Percentiles rank a stretch among this genome's conserved stretches.
These are phyloP conservation scores for Meliscaeva auricollis DNA, from an alignment of 2,888 invertebrate species.

Conservation along the genomic window DNA sequence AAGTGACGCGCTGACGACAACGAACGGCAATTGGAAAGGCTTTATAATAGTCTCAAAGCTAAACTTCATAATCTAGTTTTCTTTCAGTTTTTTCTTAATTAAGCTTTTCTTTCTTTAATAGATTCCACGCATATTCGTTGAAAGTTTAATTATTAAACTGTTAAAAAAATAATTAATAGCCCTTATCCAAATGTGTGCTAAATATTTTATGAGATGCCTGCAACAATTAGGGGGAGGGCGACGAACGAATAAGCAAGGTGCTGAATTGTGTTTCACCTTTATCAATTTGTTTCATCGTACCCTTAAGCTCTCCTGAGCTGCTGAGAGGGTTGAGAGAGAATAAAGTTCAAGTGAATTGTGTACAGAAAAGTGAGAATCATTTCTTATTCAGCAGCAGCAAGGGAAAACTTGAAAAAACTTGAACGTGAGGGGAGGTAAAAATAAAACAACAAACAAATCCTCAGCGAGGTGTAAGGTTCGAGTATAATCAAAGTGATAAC, in stretches of 20 bases:
- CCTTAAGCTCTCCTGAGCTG: neutral
- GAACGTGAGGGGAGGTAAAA: neutral
- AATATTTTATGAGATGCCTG: conserved; percentile 26
- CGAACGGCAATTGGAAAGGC: neutral
- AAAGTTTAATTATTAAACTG: neutral
- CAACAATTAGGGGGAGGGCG: neutral
- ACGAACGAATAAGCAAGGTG: neutral
- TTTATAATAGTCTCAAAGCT: conserved; percentile 15
- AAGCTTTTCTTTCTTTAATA: conserved; percentile 14
- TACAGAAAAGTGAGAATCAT: neutral
- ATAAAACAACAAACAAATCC: neutral
- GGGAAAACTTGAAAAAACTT: neutral
- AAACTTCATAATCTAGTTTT: conserved; percentile 17
- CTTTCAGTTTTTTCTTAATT: conserved; percentile 25
- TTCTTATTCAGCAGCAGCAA: conserved; percentile 1
- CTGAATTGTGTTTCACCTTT: conserved; percentile 1
- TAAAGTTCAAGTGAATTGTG: neutral
- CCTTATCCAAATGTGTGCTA: conserved; percentile 11
- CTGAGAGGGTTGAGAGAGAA: neutral
- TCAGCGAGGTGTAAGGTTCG: neutral
- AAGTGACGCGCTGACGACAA: conserved; percentile 3
- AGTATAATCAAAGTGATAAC: neutral
- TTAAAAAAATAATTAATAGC: neutral
- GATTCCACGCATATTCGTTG: neutral
- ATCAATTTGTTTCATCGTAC: conserved; percentile 5